These are phyloP conservation scores for Polypterus bichir DNA, from an alignment of 2,113 vertebrate genomes.

Conservation along the genomic window DNA sequence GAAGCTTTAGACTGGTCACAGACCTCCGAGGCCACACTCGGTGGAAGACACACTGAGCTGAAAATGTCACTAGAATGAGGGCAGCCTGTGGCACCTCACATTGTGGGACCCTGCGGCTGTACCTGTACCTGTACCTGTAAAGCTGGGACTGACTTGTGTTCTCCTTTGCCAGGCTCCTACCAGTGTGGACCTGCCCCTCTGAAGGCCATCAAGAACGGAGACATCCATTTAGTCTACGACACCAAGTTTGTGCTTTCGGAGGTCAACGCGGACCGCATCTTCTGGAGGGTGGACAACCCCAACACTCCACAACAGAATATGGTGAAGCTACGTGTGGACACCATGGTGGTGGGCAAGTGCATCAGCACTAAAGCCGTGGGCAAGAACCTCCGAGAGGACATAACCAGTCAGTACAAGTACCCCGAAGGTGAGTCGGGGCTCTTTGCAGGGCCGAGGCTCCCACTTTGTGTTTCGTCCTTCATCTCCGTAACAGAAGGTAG, in stretches of 20 bases:
- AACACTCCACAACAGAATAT: conserved; percentile 18
- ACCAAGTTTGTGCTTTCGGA: conserved; percentile 64
- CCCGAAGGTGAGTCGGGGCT: conserved; percentile 35
- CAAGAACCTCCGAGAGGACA: conserved; percentile 28
- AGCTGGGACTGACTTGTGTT: background rate
- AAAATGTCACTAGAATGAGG: too few species aligned
- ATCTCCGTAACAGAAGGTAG: too few species aligned
- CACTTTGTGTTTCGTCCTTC: too few species aligned
- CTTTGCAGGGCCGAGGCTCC: too few species aligned
- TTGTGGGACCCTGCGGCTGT: too few species aligned
- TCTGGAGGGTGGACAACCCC: conserved; percentile 33
- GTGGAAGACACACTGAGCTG: too few species aligned
- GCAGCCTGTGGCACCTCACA: too few species aligned
- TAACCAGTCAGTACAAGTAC: conserved; percentile 43
- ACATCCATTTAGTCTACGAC: conserved; percentile 49
- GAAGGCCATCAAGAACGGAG: conserved; percentile 46
- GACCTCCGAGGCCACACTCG: too few species aligned
- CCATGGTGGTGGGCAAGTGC: conserved; percentile 20
- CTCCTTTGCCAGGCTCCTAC: conserved; percentile 43
- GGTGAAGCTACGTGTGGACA: conserved; percentile 12
- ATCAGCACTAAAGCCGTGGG: conserved; percentile 51
- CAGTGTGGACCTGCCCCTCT: conserved; percentile 66
- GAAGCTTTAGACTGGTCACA: too few species aligned
- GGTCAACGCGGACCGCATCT: conserved; percentile 57
- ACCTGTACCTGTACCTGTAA: too few species aligned